Conservation (phyloP, 2,113 vertebrate genomes). For the Mungos mungo region DNA sequence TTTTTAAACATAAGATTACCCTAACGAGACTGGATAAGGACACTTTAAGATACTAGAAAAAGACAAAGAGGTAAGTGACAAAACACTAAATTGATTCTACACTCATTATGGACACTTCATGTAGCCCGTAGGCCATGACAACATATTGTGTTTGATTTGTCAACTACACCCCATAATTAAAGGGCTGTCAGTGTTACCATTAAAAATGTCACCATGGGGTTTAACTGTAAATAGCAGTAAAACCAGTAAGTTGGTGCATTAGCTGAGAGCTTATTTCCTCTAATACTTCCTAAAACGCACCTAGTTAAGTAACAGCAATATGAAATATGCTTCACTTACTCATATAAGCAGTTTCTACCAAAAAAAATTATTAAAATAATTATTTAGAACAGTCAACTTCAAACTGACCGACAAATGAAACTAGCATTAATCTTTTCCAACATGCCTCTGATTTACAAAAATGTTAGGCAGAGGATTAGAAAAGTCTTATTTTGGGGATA, state of each 20-base stretch:
- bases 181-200: not conserved
- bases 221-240: conserved; percentile 56
- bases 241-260: conserved; percentile 8
- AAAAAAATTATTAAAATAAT: conserved; percentile 34
- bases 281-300: conserved; percentile 21
- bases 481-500: not conserved
- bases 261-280: conserved; percentile 31
- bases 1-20: conserved; percentile 16
- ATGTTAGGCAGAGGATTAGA: not conserved
- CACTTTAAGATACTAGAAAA: conserved; percentile 26
- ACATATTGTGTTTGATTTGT: conserved; percentile 46
- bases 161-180: conserved; percentile 57
- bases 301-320: conserved; percentile 39
- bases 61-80: conserved; percentile 1
- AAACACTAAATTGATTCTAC: not conserved
- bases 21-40: not conserved
- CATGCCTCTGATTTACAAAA: conserved; percentile 26
- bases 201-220: conserved; percentile 51
- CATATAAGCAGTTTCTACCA: conserved; percentile 31
- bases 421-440: not conserved
- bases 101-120: not conserved
- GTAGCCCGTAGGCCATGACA: conserved; percentile 8
- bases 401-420: conserved; percentile 32
- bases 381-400: conserved; percentile 40
- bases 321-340: conserved; percentile 3